Base-by-base conservation (phyloP, 2,113 vertebrate genomes). In the Rynchops niger region DNA sequence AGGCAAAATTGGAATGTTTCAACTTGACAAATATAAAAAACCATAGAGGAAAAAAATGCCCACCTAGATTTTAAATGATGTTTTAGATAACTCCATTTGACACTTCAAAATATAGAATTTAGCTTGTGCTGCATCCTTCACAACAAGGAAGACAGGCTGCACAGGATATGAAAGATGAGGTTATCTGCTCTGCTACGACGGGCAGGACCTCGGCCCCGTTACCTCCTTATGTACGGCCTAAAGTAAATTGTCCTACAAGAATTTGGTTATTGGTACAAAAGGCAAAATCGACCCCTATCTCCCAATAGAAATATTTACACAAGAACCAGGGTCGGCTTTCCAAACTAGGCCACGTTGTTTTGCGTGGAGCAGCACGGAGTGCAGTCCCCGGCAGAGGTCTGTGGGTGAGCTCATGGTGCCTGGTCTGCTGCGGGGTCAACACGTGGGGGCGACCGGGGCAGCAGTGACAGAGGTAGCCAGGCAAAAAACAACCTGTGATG, bases 81-180 rank as follows among this genome's bases (percentile, higher is more conserved):
- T 26, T 93, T 80, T 81, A 55, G 30, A 62, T 88, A 88, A 84
- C 49, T 78, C 55, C 43, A 12, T 40, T 27, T 95, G 91, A 82
- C 93, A 91, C 56, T 73, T 95, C 30, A 77, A 95, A 92, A 95
- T 69, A 88, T 29, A 78, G 65, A 85, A 76, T 91, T 87, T 69
- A 79, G 49, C 34, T 87, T 86, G 59, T 73, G 66, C 76, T 80
- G 79, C 63, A 86, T 61, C 86, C 58, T 73, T 91, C 50, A 45
- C 49, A 83, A 83, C 42, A 79, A 40, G 49, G 42, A 83, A 71
- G 52, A 66, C 23, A n/a, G 47, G 47, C 32, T 79, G 55, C 43
- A 34, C 9, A 66, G 43, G 47, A n/a, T 32, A 61, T 14, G 71
- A 79, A 83, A 62, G 26, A 93, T 65, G 84, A 85, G 40, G 66